Conservation (phyloP, 2,797 vertebrate genomes). For the Steatocranus sp. region DNA sequence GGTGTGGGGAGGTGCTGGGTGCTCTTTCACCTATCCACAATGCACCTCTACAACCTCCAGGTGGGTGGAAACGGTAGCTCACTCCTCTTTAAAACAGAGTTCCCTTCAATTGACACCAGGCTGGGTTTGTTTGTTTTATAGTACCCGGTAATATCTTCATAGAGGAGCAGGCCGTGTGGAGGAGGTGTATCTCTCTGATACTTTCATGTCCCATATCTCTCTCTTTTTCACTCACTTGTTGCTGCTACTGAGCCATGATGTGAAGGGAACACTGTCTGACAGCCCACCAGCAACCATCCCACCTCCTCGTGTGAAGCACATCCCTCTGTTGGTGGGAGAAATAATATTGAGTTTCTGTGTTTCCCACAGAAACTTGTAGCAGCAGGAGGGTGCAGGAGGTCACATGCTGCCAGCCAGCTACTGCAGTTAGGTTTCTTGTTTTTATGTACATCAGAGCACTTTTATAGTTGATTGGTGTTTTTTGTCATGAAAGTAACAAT, state of each 20-base stretch:
- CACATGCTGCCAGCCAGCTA: slow-evolving; percentile 38
- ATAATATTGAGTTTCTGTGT: slow-evolving; percentile 62
- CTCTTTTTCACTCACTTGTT: neutral
- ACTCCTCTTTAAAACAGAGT: slow-evolving; percentile 3
- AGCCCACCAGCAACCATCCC: neutral
- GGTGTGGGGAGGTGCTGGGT: neutral
- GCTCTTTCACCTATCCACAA: neutral
- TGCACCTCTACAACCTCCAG: neutral
- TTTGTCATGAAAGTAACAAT: neutral
- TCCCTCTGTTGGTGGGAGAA: slow-evolving; percentile 51
- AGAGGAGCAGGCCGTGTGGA: neutral
- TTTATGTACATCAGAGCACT: neutral
- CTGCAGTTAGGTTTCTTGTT: neutral
- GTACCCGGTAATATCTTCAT: slow-evolving; percentile 3
- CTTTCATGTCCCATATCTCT: neutral
- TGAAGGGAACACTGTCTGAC: neutral
- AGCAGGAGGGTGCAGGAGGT: slow-evolving; percentile 15
- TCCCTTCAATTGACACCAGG: slow-evolving; percentile 2
- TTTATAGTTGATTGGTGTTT: neutral
- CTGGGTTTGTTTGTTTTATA: slow-evolving; percentile 39
- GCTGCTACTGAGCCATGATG: neutral
- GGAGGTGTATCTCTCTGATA: neutral
- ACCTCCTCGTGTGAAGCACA: slow-evolving; percentile 19
- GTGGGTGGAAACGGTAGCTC: slow-evolving; percentile 5
- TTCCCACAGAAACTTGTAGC: slow-evolving; percentile 56